A percentile compares a stretch with the other conserved stretches of the same genome.
These are phyloP conservation scores for Lepidocyrtoides sp. DNA, from an alignment of 2,888 invertebrate species.

Conservation along the genomic window DNA sequence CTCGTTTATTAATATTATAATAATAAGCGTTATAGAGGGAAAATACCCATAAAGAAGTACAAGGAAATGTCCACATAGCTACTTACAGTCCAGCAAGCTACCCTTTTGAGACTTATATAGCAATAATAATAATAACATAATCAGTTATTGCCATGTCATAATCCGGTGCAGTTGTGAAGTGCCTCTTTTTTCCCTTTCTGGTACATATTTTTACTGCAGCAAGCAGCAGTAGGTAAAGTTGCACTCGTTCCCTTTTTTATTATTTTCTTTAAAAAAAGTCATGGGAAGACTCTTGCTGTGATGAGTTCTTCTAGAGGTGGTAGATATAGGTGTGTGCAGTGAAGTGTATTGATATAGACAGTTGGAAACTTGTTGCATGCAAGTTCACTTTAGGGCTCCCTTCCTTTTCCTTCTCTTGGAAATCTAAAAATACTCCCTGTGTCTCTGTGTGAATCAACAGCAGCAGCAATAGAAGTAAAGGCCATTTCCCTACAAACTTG, in stretches of 20 bases:
- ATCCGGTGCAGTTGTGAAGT: slow-evolving; percentile 72
- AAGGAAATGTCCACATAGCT: no score
- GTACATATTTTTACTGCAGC: slow-evolving; percentile 34
- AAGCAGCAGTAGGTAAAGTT: slow-evolving; percentile 1
- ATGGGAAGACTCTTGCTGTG: slow-evolving; percentile 78
- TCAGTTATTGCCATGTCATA: slow-evolving; percentile 75
- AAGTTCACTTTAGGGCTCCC: slow-evolving; percentile 7
- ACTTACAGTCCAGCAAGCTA: slow-evolving; percentile 18
- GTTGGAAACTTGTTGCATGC: slow-evolving; percentile 30
- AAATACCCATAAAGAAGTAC: no score
- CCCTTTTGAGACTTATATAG: slow-evolving; percentile 35
- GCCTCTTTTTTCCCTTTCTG: slow-evolving; percentile 38
- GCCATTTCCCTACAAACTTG: slow-evolving; percentile 59
- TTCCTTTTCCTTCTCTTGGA: slow-evolving; percentile 13
- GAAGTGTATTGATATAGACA: slow-evolving; percentile 13
- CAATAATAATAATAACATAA: no score
- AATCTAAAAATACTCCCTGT: slow-evolving; percentile 54
- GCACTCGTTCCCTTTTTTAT: slow-evolving; percentile 58
- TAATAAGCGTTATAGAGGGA: no score
- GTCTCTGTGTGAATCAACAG: slow-evolving; percentile 46
- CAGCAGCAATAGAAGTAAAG: slow-evolving; percentile 30
- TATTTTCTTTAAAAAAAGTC: slow-evolving; percentile 71
- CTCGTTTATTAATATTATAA: not conserved
- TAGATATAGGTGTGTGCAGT: slow-evolving; percentile 45
- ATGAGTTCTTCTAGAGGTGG: slow-evolving; percentile 68